Percentiles rank a stretch among this genome's conserved stretches.
These are phyloP conservation scores for Temnothorax curvispinosus DNA, from an alignment of 1,140 invertebrate species.

Conservation along the genomic window DNA sequence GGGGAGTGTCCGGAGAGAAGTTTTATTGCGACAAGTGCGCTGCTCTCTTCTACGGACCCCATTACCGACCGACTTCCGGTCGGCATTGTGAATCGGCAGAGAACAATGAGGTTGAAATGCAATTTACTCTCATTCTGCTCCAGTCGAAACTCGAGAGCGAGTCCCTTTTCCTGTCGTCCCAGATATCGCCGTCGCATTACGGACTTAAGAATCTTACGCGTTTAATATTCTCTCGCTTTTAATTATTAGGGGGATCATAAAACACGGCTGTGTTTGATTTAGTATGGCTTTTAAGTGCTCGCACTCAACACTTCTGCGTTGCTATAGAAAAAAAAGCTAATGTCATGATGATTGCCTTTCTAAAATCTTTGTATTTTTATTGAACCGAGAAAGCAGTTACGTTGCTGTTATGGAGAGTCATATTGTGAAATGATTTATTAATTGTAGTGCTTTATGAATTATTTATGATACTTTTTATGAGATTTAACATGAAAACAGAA, in stretches of 20 bases:
- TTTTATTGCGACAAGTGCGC: slow-evolving; percentile 84
- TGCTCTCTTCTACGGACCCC: slow-evolving; percentile 81
- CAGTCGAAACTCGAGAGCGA: slow-evolving; percentile 63
- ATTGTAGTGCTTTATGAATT: not conserved
- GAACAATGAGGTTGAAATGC: slow-evolving; percentile 75
- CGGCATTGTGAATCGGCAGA: slow-evolving; percentile 74
- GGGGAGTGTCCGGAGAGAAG: slow-evolving; percentile 71
- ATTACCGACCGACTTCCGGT: slow-evolving; percentile 80
- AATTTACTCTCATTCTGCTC: slow-evolving; percentile 71
- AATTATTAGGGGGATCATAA: not conserved
- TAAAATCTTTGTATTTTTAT: not conserved
- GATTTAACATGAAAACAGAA: not conserved
- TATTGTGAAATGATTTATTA: not conserved
- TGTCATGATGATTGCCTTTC: not conserved
- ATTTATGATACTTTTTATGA: slow-evolving; percentile 6
- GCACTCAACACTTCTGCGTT: not conserved
- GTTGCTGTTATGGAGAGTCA: not conserved
- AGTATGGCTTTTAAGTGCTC: not conserved
- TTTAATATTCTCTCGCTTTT: not conserved
- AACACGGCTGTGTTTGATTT: not conserved
- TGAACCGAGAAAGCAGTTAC: not conserved
- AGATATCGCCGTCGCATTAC: not conserved
- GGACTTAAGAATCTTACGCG: slow-evolving; percentile 20
- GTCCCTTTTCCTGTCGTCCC: slow-evolving; percentile 20
- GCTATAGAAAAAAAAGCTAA: not conserved